Percentiles rank a stretch among this genome's conserved stretches.
phyloP scores from a whole-genome alignment of 2,797 vertebrate genomes.

The Ciconia nigra region DNA sequence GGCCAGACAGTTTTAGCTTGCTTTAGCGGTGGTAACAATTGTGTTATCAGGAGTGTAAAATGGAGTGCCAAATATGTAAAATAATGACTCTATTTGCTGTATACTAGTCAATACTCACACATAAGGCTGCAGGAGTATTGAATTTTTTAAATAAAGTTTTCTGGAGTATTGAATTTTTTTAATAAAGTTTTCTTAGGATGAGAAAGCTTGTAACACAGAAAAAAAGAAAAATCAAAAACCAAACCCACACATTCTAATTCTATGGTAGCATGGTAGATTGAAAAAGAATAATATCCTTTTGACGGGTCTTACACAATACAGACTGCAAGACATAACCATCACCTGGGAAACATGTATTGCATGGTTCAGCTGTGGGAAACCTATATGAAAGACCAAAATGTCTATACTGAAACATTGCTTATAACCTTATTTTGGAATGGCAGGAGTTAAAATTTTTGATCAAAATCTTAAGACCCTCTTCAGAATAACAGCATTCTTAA shows the following conservation, averaged over 20 bases:
- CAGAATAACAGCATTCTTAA: not conserved
- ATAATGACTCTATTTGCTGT: not conserved
- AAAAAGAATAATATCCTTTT: not conserved
- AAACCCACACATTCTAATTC: not conserved
- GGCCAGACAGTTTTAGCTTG: not conserved
- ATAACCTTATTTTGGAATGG: not conserved
- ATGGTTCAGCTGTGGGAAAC: not conserved
- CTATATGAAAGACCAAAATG: not conserved
- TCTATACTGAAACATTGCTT: not conserved
- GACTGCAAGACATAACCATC: not conserved
- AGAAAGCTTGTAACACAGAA: not conserved
- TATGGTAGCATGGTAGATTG: not conserved
- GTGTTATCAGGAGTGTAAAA: no score
- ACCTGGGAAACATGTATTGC: not conserved
- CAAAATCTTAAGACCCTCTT: not conserved
- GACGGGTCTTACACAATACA: not conserved
- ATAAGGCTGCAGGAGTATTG: not conserved
- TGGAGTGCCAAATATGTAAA: not conserved
- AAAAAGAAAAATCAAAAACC: rapidly evolving
- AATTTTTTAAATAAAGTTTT: not conserved
- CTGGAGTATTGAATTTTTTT: not conserved
- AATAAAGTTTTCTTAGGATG: not conserved
- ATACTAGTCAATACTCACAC: not conserved
- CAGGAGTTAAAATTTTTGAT: not conserved
- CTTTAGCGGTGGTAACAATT: not conserved